Evolutionary conservation across 2,888 invertebrate species (phyloP), one percentile per base, ranked within the genome.

Genomic region (Gibbula magus): DNA sequence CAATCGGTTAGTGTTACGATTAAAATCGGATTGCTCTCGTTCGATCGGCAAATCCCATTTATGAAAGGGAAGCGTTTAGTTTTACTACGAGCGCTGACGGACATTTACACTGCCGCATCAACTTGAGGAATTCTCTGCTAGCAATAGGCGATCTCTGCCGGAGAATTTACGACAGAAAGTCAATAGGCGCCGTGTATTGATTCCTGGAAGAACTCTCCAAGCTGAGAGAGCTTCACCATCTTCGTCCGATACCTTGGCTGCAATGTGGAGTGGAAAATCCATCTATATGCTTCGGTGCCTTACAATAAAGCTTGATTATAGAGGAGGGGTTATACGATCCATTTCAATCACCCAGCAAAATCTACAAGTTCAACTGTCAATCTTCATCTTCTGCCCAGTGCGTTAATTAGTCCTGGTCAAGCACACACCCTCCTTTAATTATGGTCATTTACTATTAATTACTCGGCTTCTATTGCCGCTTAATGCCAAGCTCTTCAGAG

Each of bases 111-210:
- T 18, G 70, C 35, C 18, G 32, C 70, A 70, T 25, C 35, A 35
- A 70, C n/a, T 70, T 70, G 70, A 70, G 70, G 39, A 70, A 39
- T 70, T 70, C 70, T 70, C 35, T 35, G 70, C 70, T 39, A n/a
- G 70, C 70, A 10, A 20, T 39, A 35, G n/a, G 70, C 39, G 70
- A 70, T 70, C 70, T 70, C 70, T 35, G 70, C 32, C 39, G 35
- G 70, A 70, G 70, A 70, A 70, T 39, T 70, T 70, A 70, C 70
- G 70, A 70, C 70, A 70, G 70, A 70, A 35, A 70, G 70, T 70
- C 70, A 70, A 70, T 70, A 70, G 35, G 70, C 29, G 70, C 32
- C n/a, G 25, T 16, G 70, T 70, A 70, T 70, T 70, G 70, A 70
- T 70, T 35, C 45, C 45, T 45, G 45, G 1, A 13, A 35, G n/a